Evolutionary conservation across 2,113 vertebrate genomes (phyloP), one percentile per base, ranked within the genome.

Genomic region (Phalacrocorax carbo): DNA sequence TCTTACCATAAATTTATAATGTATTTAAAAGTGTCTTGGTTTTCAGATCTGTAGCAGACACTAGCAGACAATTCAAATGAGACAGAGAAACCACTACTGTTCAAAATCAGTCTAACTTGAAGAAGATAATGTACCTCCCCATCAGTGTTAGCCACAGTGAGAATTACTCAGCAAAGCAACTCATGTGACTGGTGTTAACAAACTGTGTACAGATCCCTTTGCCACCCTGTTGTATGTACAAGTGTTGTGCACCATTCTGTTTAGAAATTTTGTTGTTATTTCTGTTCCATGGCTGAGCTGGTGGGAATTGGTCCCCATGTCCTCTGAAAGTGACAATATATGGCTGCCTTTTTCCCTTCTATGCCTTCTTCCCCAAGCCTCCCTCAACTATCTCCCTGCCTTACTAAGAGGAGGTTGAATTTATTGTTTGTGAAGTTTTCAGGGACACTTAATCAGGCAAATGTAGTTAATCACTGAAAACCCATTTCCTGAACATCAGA

Each of bases 191-290:
- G 11, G 42, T 12, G 34, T 44, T 64, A 75, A 42, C 46, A 55
- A 90, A 57, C 23, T 36, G 6, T 6, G 19, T 7, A 81, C 7
- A 78, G 48, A 83, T 19, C 22, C 14, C 23, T 73, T 70, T 38
- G 38, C 18, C 55, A 71, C 1, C 1, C 5, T 55, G 9, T 23
- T 30, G 2, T 68, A 44, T 2, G 46, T 29, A 60, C 16, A 72
- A 40, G 5, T 1, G 0, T 6, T 27, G 20, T 27, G 13, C 3
- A 5, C 38, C 40, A 21, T 22, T 44, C 61, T 64, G 6, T 48
- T 68, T 5, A 19, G 48, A 89, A 88, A 61, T 48, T 40, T 14
- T 68, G 8, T 34, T 62, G 44, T 21, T 40, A 76, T 61, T 95
- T 82, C 36, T 90, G 8, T 61, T 79, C 40, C 40, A 27, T 9